Conservation (phyloP, 1,140 invertebrate species). For the Drosophila murphyi region DNA sequence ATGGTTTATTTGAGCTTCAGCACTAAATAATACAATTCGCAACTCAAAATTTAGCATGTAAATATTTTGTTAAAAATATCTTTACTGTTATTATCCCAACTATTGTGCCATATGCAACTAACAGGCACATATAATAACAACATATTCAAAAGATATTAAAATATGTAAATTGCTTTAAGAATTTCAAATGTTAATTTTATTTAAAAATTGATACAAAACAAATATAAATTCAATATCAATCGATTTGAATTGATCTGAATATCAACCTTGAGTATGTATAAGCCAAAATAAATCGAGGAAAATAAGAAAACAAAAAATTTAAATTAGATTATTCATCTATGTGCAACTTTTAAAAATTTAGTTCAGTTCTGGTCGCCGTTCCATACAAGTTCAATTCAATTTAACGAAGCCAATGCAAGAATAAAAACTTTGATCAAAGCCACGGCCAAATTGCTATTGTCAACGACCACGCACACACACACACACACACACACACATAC, state of each 20-base stretch:
- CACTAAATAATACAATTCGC: too few relatives aligned
- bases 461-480: slow-evolving; percentile 35
- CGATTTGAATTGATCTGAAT: background rate
- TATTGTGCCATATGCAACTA: too few relatives aligned
- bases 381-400: slow-evolving; percentile 72
- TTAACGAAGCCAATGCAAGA: slow-evolving; percentile 50
- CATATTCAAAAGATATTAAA: background rate
- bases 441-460: slow-evolving; percentile 70
- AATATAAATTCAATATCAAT: background rate
- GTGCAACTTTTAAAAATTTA: slow-evolving; percentile 31
- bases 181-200: background rate
- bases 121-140: too few relatives aligned
- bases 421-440: slow-evolving; percentile 76
- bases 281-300: background rate
- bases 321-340: slow-evolving; percentile 25
- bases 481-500: slow-evolving; percentile 4
- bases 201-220: background rate
- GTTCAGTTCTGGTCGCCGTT: slow-evolving; percentile 24
- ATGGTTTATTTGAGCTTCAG: too few relatives aligned
- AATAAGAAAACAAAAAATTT: background rate
- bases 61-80: too few relatives aligned
- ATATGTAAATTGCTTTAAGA: background rate
- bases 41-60: too few relatives aligned
- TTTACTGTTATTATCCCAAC: too few relatives aligned
- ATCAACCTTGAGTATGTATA: too few relatives aligned